Evolutionary conservation across 2,113 vertebrate genomes (phyloP).

Genomic region (Silurus meridionalis): DNA sequence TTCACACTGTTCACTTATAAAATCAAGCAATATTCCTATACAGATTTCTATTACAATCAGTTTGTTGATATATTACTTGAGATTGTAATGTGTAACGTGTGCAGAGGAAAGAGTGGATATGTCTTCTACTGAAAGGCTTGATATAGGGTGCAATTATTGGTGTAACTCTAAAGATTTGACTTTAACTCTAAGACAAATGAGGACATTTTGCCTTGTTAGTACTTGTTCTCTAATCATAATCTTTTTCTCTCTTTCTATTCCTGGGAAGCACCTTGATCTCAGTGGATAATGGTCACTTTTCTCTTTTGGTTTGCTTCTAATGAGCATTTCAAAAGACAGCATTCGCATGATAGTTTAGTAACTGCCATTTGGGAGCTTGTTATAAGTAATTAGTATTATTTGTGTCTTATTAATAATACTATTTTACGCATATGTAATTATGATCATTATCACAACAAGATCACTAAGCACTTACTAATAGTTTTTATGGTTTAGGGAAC

Average conservation of each 20-base stretch:
- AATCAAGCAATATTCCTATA: background rate
- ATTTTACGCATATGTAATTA: background rate
- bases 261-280: conserved; percentile 21
- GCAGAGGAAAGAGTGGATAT: background rate
- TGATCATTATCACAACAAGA: background rate
- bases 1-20: background rate
- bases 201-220: background rate
- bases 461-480: background rate
- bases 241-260: background rate
- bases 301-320: conserved; percentile 26
- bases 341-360: background rate
- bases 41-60: background rate
- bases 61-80: background rate
- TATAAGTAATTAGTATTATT: background rate
- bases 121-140: background rate
- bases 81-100: background rate
- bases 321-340: background rate
- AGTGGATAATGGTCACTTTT: conserved; percentile 26
- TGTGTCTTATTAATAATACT: background rate
- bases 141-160: background rate
- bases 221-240: background rate
- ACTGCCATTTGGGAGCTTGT: background rate
- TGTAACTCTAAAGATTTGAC: background rate
- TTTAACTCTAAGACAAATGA: background rate
- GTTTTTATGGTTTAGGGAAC: background rate